Evolutionary conservation across 2,113 vertebrate species (phyloP).

Genomic region (Crotalus tigris): DNA sequence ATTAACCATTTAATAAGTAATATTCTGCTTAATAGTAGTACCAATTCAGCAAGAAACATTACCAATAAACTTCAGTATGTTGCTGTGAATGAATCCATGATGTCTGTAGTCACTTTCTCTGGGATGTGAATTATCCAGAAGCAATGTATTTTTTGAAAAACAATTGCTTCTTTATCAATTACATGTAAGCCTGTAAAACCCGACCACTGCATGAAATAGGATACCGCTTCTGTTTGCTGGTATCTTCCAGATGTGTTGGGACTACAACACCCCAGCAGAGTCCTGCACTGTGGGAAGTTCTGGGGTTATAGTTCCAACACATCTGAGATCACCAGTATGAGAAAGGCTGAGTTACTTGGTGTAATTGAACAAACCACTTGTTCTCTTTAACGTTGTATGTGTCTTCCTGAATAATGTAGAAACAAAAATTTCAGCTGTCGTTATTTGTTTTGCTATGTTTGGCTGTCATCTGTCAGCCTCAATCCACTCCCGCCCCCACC

Average conservation of each 20-base stretch:
- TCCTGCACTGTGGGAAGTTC: not conserved
- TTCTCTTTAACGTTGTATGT: not conserved
- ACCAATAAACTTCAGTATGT: not conserved
- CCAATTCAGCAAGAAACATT: not conserved
- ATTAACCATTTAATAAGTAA: not conserved
- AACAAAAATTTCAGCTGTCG: not conserved
- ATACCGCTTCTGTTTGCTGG: not conserved
- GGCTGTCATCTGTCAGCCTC: not conserved
- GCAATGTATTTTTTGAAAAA: not conserved
- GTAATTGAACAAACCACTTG: not conserved
- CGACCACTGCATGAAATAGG: not conserved
- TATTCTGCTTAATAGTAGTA: not conserved
- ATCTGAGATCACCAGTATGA: not conserved
- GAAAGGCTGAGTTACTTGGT: not conserved
- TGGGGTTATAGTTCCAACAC: not conserved
- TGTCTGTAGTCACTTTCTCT: not conserved
- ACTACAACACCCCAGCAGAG: not conserved
- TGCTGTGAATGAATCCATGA: not conserved
- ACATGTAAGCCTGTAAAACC: not conserved
- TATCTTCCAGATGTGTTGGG: not conserved
- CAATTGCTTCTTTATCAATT: not conserved
- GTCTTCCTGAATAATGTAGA: not conserved
- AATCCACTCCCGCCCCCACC: not conserved
- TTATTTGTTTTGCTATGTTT: not conserved
- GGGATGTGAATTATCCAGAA: not conserved